phyloP scores from a whole-genome alignment of 2,888 invertebrate genomes.

The Pantelozetes paolii region DNA sequence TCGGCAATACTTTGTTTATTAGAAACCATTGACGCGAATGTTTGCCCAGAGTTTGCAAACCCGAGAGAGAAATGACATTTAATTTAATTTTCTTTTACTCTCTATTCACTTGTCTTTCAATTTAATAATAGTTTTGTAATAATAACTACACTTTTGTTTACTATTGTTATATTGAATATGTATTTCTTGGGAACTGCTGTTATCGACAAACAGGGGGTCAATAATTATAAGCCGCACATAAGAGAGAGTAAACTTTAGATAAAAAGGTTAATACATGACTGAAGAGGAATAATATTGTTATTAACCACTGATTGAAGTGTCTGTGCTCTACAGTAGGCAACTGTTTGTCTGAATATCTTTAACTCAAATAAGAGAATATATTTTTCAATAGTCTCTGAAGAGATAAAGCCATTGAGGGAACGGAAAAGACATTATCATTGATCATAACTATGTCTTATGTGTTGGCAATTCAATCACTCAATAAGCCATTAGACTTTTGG shows the following conservation, averaged over 20 bases:
- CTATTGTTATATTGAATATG: neutral
- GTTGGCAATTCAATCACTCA: slow-evolving; percentile 31
- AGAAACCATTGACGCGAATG: neutral
- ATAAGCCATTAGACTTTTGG: slow-evolving; percentile 6
- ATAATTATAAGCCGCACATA: slow-evolving; percentile 11
- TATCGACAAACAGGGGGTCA: neutral
- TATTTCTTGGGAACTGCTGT: neutral
- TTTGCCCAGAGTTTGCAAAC: neutral
- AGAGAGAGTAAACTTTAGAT: neutral
- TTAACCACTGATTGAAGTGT: neutral
- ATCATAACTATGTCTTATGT: slow-evolving; percentile 24
- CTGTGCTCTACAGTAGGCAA: neutral
- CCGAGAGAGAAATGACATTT: neutral
- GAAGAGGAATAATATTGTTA: neutral
- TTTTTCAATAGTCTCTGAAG: neutral
- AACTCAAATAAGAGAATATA: slow-evolving; percentile 12
- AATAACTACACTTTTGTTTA: neutral
- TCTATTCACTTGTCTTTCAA: neutral
- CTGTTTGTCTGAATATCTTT: neutral
- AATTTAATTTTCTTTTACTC: neutral
- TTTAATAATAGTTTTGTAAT: slow-evolving; percentile 15
- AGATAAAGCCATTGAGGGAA: neutral
- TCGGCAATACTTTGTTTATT: neutral
- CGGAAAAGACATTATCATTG: slow-evolving; percentile 16
- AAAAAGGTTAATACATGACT: neutral